Percentiles rank a stretch among this genome's conserved stretches.
Evolutionary conservation across 2,888 invertebrate genomes (phyloP).

Genomic region (Eupsilia transversa): DNA sequence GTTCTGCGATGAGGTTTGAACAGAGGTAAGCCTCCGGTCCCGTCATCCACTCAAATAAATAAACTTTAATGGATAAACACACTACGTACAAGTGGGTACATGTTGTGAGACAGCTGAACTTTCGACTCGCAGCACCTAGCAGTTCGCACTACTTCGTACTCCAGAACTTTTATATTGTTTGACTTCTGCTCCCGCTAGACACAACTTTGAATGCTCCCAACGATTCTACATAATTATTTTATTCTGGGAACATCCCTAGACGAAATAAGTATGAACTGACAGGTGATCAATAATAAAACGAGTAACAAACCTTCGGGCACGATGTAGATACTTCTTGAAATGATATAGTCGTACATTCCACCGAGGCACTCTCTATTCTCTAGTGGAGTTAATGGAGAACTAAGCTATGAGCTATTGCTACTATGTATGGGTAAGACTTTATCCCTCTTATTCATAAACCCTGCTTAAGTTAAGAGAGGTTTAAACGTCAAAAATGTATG

Average conservation of each 20-base stretch:
- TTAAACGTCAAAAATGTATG: too few relatives aligned
- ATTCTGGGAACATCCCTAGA: neutral
- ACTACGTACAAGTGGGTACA: neutral
- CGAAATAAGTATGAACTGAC: neutral
- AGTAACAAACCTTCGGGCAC: neutral
- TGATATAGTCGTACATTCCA: neutral
- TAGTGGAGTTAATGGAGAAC: neutral
- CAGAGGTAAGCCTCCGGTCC: neutral
- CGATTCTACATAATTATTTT: constrained; percentile 7
- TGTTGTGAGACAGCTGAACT: constrained; percentile 22
- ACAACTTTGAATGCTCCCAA: constrained; percentile 15
- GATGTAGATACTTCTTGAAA: neutral
- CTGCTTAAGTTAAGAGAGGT: too few relatives aligned
- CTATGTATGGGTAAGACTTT: too few relatives aligned
- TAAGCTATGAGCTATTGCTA: too few relatives aligned
- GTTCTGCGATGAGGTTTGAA: too few relatives aligned
- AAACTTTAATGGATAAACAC: constrained; percentile 14
- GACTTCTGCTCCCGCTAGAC: constrained; percentile 15
- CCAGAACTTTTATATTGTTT: constrained; percentile 27
- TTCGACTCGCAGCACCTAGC: neutral
- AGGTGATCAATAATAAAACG: neutral
- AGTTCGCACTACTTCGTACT: neutral
- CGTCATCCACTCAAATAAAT: neutral
- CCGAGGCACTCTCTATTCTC: neutral
- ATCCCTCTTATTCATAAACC: too few relatives aligned